Evolutionary conservation across 2,113 vertebrate genomes (phyloP).

Genomic region (Furnarius figulus): DNA sequence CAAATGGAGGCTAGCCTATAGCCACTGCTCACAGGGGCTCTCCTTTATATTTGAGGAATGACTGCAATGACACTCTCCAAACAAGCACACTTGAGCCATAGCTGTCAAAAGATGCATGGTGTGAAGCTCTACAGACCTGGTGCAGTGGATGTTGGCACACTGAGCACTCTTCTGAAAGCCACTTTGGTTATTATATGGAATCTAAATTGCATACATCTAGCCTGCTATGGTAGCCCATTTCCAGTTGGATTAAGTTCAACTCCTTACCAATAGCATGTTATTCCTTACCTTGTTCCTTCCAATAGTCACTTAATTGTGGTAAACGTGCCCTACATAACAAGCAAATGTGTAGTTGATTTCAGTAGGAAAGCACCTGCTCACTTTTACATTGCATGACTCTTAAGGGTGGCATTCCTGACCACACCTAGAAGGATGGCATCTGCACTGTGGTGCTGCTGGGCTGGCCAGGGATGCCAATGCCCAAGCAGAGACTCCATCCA

Average conservation of each 20-base stretch:
- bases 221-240: background rate
- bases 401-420: background rate
- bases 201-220: background rate
- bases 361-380: background rate
- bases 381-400: background rate
- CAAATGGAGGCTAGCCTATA: background rate
- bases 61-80: background rate
- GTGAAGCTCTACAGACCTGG: background rate
- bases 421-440: rapidly evolving
- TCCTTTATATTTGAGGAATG: background rate
- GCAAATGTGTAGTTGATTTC: background rate
- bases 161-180: background rate
- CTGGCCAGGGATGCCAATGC: background rate
- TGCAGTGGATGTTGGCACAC: background rate
- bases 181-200: background rate
- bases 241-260: background rate
- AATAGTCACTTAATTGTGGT: background rate
- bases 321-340: background rate
- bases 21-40: background rate
- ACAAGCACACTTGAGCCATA: background rate
- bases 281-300: background rate
- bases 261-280: background rate
- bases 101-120: background rate
- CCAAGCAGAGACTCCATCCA: too few relatives aligned
- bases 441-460: rapidly evolving